These are phyloP conservation scores for Phrynosoma platyrhinos DNA, from an alignment of 2,113 vertebrate genomes.

Conservation along the genomic window DNA sequence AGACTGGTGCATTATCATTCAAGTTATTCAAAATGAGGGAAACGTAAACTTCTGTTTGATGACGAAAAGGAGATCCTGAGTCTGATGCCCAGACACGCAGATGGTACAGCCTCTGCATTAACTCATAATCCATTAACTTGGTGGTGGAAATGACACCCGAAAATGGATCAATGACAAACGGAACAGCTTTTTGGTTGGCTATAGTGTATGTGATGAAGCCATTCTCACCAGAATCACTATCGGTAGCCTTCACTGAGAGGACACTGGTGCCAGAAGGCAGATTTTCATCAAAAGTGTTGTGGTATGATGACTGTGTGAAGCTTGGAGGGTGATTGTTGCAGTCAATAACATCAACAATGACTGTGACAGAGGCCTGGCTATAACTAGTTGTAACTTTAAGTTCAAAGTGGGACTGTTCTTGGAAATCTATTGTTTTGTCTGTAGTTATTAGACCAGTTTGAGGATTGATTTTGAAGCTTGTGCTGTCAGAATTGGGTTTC, in stretches of 20 bases:
- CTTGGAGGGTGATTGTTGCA: conserved; percentile 91
- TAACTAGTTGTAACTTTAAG: conserved; percentile 83
- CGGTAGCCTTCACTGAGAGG: conserved; percentile 84
- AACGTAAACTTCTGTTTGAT: conserved; percentile 86
- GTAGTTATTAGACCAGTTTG: conserved; percentile 90
- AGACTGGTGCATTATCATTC: conserved; percentile 92
- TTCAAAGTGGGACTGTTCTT: conserved; percentile 82
- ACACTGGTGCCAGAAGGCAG: conserved; percentile 87
- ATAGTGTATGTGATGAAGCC: conserved; percentile 89
- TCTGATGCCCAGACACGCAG: conserved; percentile 93
- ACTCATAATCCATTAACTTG: conserved; percentile 91
- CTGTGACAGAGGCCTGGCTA: conserved; percentile 76
- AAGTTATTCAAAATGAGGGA: conserved; percentile 91
- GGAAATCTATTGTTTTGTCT: conserved; percentile 81
- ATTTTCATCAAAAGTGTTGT: conserved; percentile 87
- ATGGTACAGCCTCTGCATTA: conserved; percentile 90
- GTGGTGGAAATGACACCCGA: conserved; percentile 88
- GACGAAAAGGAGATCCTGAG: conserved; percentile 90
- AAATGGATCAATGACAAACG: conserved; percentile 90
- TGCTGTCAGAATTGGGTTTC: conserved; percentile 78
- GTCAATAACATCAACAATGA: conserved; percentile 85
- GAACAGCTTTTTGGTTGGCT: conserved; percentile 77
- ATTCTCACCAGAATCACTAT: conserved; percentile 87
- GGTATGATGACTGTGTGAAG: conserved; percentile 84
- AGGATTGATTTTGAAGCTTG: conserved; percentile 85